phyloP scores from a whole-genome alignment of 2,888 invertebrate species.

The Chymomyza amoena region DNA sequence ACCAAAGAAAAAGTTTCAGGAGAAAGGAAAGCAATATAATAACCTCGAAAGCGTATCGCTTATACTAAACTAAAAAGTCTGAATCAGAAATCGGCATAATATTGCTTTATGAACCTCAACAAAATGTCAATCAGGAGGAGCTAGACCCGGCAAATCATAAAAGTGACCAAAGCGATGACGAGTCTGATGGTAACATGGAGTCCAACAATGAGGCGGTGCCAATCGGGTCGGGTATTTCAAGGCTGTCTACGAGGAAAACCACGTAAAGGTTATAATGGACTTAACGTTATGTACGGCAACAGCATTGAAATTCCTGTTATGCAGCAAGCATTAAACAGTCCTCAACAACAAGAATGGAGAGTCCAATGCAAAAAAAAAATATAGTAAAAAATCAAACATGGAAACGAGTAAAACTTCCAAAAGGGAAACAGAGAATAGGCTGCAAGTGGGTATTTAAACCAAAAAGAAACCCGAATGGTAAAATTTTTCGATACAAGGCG shows the following conservation, averaged over 20 bases:
- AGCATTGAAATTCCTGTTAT: constrained; percentile 14
- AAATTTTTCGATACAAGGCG: constrained; percentile 26
- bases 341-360: constrained; percentile 7
- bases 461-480: constrained; percentile 26
- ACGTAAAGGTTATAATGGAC: background rate
- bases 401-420: constrained; percentile 17
- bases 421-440: constrained; percentile 25
- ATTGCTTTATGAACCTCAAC: no score
- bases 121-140: no score
- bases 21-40: no score
- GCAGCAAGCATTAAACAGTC: constrained; percentile 2
- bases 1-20: no score
- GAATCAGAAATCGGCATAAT: background rate
- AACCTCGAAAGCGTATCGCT: no score
- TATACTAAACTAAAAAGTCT: no score
- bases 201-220: background rate
- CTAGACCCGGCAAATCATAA: no score
- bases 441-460: constrained; percentile 40
- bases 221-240: constrained; percentile 13
- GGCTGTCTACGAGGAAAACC: constrained; percentile 17
- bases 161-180: no score
- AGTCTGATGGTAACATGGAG: background rate
- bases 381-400: background rate
- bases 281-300: background rate
- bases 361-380: constrained; percentile 27